Evolutionary conservation across 92 coral and sea anemone species (phyloP), one percentile per base, ranked within the genome.

Genomic region (Paramuricea clavata): DNA sequence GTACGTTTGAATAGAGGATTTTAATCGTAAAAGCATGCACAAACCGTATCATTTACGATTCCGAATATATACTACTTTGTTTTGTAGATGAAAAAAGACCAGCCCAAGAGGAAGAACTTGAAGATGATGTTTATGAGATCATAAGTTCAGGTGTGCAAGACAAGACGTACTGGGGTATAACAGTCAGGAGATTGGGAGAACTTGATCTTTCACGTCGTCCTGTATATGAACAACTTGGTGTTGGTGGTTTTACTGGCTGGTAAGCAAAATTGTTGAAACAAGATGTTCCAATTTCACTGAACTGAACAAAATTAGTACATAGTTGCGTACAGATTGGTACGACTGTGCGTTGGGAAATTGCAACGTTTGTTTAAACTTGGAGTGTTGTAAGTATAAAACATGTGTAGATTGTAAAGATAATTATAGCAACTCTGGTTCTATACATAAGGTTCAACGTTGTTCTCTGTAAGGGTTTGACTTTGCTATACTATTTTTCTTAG

Each of bases 221-320:
- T 12, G 93, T 92, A 2, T 43, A 91, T 31, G 98, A 96, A 33
- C 99, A 96, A 83, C 76, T 96, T 42, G 94, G 93, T 64, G 93
- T 94, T 15, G 99, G 99, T n/a, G 99, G 99, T 39, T 42, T 93
- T 22, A 87, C 97, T 31, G 99, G 99, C 32, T 96, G 99, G 99
- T 96, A 81, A 65, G 93, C 12, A 3, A 0, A 44, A 3, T 19
- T 3, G 34, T 12, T 7, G 3, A 9, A 22, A 25, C 0, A 13
- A 31, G 19, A 39, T 26, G 10, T 12, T 0, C 67, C 67, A 16
- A 5, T 26, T 19, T 16, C 28, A 16, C 25, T 19, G 5, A 19
- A 19, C 67, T 57, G 25, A 19, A 57, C 67, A 57, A 57, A 57
- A 26, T 57, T 26, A 5, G 5, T 26, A 6, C 28, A 25, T 22